These are phyloP conservation scores for Anthophora plumipes DNA, from an alignment of 2,888 invertebrate species.

Conservation along the genomic window DNA sequence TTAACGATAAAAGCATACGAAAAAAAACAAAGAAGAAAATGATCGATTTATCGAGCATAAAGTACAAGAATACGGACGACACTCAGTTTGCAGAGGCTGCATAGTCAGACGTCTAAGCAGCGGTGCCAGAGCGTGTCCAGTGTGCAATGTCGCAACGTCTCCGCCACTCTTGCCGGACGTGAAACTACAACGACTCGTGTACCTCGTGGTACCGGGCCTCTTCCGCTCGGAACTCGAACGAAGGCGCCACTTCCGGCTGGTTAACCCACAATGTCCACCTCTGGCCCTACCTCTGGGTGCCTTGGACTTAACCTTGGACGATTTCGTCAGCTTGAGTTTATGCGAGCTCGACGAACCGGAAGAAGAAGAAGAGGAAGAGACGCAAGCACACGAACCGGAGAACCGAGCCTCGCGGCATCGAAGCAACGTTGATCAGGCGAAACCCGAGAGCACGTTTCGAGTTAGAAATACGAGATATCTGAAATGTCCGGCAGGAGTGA, in stretches of 20 bases:
- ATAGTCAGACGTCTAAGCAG: constrained; percentile 78
- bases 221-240: constrained; percentile 79
- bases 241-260: constrained; percentile 77
- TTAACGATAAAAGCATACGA: background rate
- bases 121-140: constrained; percentile 78
- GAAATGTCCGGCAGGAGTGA: constrained; percentile 96
- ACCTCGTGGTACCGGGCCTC: constrained; percentile 80
- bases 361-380: constrained; percentile 37
- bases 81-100: constrained; percentile 80
- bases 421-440: constrained; percentile 63
- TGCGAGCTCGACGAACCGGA: constrained; percentile 68
- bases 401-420: constrained; percentile 9
- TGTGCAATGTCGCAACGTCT: constrained; percentile 74
- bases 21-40: too few relatives aligned
- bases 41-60: too few relatives aligned
- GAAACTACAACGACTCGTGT: constrained; percentile 78
- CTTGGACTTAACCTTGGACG: constrained; percentile 78
- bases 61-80: constrained; percentile 6
- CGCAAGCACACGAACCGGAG: constrained; percentile 5
- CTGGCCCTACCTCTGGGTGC: constrained; percentile 74
- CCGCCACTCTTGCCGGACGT: constrained; percentile 76
- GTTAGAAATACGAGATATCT: constrained; percentile 88
- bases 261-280: constrained; percentile 78
- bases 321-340: constrained; percentile 79
- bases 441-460: constrained; percentile 65